These are phyloP conservation scores for Nomada ruficornis DNA, from an alignment of 2,888 invertebrate genomes.

Conservation along the genomic window DNA sequence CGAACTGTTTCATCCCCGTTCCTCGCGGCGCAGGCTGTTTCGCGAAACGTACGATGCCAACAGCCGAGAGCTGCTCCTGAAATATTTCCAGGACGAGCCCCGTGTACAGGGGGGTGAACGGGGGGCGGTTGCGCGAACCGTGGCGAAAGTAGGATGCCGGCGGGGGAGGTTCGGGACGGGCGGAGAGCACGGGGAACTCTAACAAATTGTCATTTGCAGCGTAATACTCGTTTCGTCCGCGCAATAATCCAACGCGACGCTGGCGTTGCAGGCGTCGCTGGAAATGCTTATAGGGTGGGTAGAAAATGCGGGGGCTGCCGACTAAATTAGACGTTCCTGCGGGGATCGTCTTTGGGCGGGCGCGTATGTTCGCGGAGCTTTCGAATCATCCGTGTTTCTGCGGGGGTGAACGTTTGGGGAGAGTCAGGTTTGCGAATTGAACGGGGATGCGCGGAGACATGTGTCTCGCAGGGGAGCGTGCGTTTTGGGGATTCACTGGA, in stretches of 20 bases:
- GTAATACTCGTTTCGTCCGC: slow-evolving; percentile 71
- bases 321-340: slow-evolving; percentile 65
- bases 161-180: not conserved
- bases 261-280: slow-evolving; percentile 45
- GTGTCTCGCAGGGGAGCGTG: no score
- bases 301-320: slow-evolving; percentile 26
- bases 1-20: not conserved
- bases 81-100: slow-evolving; percentile 66
- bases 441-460: no score
- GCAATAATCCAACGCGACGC: slow-evolving; percentile 68
- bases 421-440: not conserved
- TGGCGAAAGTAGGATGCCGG: slow-evolving; percentile 24
- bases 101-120: not conserved
- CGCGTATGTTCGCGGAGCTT: not conserved
- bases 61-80: slow-evolving; percentile 66
- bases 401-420: not conserved
- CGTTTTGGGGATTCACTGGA: no score
- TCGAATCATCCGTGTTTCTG: slow-evolving; percentile 5
- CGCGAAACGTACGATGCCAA: slow-evolving; percentile 67
- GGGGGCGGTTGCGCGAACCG: slow-evolving; percentile 34
- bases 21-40: slow-evolving; percentile 30
- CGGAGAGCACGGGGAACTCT: slow-evolving; percentile 60
- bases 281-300: no score
- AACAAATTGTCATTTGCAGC: slow-evolving; percentile 74
- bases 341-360: not conserved